A percentile compares a stretch with the other conserved stretches of the same genome.
These are phyloP conservation scores for Dolichallabes microphthalmus DNA, from an alignment of 2,113 vertebrate genomes.

Conservation along the genomic window DNA sequence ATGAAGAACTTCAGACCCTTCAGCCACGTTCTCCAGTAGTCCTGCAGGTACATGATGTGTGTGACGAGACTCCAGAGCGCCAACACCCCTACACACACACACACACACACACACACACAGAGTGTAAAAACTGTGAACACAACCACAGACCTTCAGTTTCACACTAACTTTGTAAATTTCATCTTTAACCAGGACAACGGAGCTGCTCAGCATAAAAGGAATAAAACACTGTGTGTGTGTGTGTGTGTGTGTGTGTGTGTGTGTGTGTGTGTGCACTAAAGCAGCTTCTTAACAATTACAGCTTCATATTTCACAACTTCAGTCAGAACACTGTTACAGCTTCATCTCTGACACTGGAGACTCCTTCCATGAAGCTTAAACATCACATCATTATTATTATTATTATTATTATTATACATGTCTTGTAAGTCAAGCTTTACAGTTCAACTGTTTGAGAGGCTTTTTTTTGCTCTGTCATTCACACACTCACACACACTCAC, in stretches of 20 bases:
- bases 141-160: neutral
- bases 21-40: slow-evolving; percentile 95
- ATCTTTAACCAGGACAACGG: neutral
- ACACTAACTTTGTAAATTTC: neutral
- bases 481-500: slow-evolving; percentile 5
- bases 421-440: neutral
- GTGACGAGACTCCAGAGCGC: slow-evolving; percentile 92
- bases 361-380: neutral
- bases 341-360: neutral
- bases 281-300: neutral
- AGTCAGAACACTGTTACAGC: neutral
- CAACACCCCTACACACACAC: slow-evolving; percentile 80
- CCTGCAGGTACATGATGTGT: slow-evolving; percentile 94
- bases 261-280: neutral
- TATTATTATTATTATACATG: neutral
- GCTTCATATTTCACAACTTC: neutral
- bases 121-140: neutral
- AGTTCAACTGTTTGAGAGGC: neutral
- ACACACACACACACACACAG: slow-evolving; percentile 5
- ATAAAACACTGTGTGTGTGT: neutral
- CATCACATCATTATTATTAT: neutral
- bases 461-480: slow-evolving; percentile 36
- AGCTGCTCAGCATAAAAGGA: neutral
- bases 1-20: slow-evolving; percentile 92
- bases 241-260: too few relatives aligned